Evolutionary conservation across 2,113 vertebrate species (phyloP).

Genomic region (Verasper variegatus): DNA sequence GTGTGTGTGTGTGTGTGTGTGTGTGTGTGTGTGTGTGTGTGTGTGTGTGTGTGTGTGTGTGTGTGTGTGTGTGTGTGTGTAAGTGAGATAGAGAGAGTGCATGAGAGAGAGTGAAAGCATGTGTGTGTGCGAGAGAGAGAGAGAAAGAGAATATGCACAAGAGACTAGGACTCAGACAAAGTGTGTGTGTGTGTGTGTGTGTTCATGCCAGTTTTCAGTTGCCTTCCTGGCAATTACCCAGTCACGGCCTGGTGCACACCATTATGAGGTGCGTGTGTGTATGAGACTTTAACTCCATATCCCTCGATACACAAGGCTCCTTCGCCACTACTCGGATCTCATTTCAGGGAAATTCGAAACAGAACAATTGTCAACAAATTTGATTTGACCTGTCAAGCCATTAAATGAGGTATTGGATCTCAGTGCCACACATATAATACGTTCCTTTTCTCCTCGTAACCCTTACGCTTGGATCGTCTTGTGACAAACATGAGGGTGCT

Average conservation of each 20-base stretch:
- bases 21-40: too few relatives aligned
- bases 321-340: conserved; percentile 17
- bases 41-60: not conserved
- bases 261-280: conserved; percentile 57
- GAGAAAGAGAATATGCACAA: not conserved
- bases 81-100: too few relatives aligned
- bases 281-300: conserved; percentile 39
- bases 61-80: too few relatives aligned
- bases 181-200: not conserved
- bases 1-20: not conserved
- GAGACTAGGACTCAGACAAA: too few relatives aligned
- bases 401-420: conserved; percentile 16
- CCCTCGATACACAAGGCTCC: conserved; percentile 27
- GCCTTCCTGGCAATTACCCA: conserved; percentile 45
- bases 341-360: conserved; percentile 43
- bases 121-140: not conserved
- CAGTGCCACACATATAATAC: conserved; percentile 16
- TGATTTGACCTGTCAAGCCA: conserved; percentile 31
- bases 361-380: conserved; percentile 39
- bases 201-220: conserved; percentile 20
- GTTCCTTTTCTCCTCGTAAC: conserved; percentile 40
- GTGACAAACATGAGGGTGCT: conserved; percentile 38
- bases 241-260: conserved; percentile 54
- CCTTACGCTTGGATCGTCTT: conserved; percentile 31
- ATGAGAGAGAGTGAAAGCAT: not conserved